phyloP scores from a whole-genome alignment of 2,113 vertebrate genomes.

The Corydoras sp. region DNA sequence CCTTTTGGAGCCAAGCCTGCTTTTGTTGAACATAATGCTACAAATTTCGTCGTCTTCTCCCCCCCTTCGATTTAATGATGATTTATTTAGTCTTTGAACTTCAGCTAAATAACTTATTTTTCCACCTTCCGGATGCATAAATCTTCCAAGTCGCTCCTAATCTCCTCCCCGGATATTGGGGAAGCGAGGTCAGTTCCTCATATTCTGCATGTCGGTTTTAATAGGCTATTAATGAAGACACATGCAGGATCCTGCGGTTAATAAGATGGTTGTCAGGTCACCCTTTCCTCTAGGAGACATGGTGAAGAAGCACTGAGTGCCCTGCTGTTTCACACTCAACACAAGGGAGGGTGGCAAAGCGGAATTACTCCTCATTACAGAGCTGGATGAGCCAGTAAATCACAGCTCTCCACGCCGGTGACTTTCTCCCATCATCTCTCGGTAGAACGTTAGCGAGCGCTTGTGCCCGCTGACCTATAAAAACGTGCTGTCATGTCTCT shows the following conservation, averaged over 20 bases:
- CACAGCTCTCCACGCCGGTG: slow-evolving; percentile 48
- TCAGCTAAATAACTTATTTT: slow-evolving; percentile 46
- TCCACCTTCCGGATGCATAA: slow-evolving; percentile 45
- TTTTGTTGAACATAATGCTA: slow-evolving; percentile 22
- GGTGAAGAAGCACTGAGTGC: slow-evolving; percentile 49
- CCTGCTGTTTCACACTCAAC: not conserved
- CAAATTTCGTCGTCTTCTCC: slow-evolving; percentile 6
- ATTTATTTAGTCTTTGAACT: slow-evolving; percentile 56
- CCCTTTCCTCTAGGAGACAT: slow-evolving; percentile 51
- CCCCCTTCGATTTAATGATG: slow-evolving; percentile 38
- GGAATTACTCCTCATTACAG: slow-evolving; percentile 72
- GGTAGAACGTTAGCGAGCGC: slow-evolving; percentile 45
- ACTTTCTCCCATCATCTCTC: slow-evolving; percentile 60
- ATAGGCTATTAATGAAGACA: slow-evolving; percentile 64
- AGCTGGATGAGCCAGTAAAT: slow-evolving; percentile 65
- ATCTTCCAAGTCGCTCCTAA: slow-evolving; percentile 52
- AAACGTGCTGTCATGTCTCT: slow-evolving; percentile 25
- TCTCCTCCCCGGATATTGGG: slow-evolving; percentile 53
- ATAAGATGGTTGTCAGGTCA: slow-evolving; percentile 62
- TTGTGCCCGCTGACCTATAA: slow-evolving; percentile 42
- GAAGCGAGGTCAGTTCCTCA: slow-evolving; percentile 54
- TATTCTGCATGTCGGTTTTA: slow-evolving; percentile 56
- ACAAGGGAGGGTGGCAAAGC: slow-evolving; percentile 55
- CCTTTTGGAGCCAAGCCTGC: slow-evolving; percentile 8
- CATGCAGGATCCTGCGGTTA: slow-evolving; percentile 59